These are phyloP conservation scores for Drosophila tani DNA, from an alignment of 1,140 invertebrate species.

Conservation along the genomic window DNA sequence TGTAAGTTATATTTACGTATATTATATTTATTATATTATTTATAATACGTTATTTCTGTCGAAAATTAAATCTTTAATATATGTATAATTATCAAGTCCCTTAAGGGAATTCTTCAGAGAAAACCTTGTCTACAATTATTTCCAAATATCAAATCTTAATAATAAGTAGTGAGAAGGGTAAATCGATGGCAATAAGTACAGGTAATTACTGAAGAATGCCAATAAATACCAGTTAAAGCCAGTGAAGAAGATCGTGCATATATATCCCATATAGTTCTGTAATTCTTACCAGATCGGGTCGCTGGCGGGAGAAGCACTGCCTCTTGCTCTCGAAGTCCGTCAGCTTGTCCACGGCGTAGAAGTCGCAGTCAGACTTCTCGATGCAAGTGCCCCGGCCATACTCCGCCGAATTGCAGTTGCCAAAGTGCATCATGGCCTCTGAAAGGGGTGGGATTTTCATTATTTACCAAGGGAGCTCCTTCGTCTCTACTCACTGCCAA, in stretches of 20 bases:
- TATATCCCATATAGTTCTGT: background rate
- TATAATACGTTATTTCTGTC: no score
- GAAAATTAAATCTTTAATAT: no score
- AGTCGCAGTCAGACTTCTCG: conserved; percentile 39
- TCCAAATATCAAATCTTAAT: no score
- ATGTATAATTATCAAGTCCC: no score
- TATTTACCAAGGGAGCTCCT: background rate
- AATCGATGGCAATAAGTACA: no score
- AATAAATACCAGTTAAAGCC: background rate
- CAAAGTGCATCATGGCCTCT: conserved; percentile 53
- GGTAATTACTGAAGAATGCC: background rate
- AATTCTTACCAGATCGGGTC: conserved; percentile 55
- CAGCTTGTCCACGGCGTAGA: conserved; percentile 40
- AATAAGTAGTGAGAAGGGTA: no score
- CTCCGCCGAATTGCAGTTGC: conserved; percentile 42
- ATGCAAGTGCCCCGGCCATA: conserved; percentile 55
- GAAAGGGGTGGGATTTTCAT: background rate
- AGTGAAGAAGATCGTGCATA: conserved; percentile 11
- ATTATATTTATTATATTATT: no score
- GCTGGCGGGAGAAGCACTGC: conserved; percentile 53
- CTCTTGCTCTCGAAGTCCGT: conserved; percentile 22
- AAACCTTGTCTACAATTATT: no score
- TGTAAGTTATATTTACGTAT: no score
- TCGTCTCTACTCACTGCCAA: conserved; percentile 27
- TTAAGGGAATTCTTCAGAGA: no score